phyloP scores from a whole-genome alignment of 2,888 invertebrate species.

The Cancer borealis region DNA sequence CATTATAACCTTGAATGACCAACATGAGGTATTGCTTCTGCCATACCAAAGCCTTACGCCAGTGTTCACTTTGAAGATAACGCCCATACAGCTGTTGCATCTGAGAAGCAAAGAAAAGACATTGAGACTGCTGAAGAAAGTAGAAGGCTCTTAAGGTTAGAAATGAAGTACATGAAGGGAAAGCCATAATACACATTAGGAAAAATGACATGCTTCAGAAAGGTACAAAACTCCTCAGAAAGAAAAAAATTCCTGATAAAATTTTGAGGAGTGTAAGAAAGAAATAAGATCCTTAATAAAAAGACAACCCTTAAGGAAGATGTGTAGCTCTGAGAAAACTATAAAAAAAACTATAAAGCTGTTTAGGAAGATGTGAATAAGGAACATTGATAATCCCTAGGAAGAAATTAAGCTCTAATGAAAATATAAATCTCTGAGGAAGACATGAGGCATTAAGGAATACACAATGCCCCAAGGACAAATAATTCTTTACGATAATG shows the following conservation, averaged over 20 bases:
- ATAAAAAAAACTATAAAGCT: too few relatives aligned
- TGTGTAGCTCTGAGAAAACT: too few relatives aligned
- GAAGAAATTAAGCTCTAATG: too few relatives aligned
- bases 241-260: background rate
- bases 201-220: background rate
- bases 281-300: too few relatives aligned
- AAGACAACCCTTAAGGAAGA: too few relatives aligned
- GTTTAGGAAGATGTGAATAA: too few relatives aligned
- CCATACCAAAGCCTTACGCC: conserved; percentile 91
- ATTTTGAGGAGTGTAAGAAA: too few relatives aligned
- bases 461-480: too few relatives aligned
- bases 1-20: conserved; percentile 84
- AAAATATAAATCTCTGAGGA: too few relatives aligned
- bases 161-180: background rate
- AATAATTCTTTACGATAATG: too few relatives aligned
- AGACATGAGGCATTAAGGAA: too few relatives aligned
- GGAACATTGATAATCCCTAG: too few relatives aligned
- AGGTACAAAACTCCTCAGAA: background rate
- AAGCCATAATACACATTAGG: background rate
- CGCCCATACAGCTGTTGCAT: conserved; percentile 82
- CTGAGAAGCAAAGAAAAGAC: background rate
- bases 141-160: background rate
- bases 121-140: background rate
- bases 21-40: conserved; percentile 93
- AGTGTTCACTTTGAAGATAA: conserved; percentile 90